A percentile compares a stretch with the other conserved stretches of the same genome.
These are phyloP conservation scores for Chiloscyllium plagiosum DNA, from an alignment of 2,113 vertebrate species.

Conservation along the genomic window DNA sequence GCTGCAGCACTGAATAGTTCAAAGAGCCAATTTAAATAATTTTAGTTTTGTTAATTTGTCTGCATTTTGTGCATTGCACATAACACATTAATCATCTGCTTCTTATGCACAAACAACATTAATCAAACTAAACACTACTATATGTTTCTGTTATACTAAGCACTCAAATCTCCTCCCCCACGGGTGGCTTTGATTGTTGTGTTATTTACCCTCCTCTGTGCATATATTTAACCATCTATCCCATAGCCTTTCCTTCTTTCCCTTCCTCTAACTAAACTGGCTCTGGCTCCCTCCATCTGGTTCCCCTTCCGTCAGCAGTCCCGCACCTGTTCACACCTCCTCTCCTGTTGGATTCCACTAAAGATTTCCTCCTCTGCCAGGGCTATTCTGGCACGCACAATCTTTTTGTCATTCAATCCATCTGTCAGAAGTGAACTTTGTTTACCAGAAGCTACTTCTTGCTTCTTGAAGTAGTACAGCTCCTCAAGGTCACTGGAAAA, in stretches of 20 bases:
- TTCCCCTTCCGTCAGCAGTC: conserved; percentile 99
- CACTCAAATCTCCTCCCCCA: conserved; percentile 53
- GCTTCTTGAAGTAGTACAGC: conserved; percentile 96
- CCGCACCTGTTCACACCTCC: conserved; percentile 99
- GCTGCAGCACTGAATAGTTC: conserved; percentile 29
- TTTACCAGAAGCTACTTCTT: conserved; percentile 99
- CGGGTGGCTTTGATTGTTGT: conserved; percentile 74
- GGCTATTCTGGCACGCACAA: conserved; percentile 97
- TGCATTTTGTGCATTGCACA: conserved; percentile 18
- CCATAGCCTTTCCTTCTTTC: conserved; percentile 75
- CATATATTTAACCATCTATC: conserved; percentile 75
- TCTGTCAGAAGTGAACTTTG: conserved; percentile 99
- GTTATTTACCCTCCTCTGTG: conserved; percentile 72
- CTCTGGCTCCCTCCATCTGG: conserved; percentile 99
- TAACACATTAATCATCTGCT: conserved; percentile 33
- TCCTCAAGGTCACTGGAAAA: conserved; percentile 86
- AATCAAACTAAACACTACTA: conserved; percentile 11
- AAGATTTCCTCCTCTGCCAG: conserved; percentile 96
- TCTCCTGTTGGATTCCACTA: conserved; percentile 99
- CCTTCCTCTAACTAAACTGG: conserved; percentile 99
- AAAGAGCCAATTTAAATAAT: conserved; percentile 23
- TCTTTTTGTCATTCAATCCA: conserved; percentile 99
- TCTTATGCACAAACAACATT: conserved; percentile 31
- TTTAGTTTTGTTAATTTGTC: conserved; percentile 35
- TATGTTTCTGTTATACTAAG: conserved; percentile 28